Base-by-base conservation (phyloP, 2,113 vertebrate genomes). In the Junco hyemalis region DNA sequence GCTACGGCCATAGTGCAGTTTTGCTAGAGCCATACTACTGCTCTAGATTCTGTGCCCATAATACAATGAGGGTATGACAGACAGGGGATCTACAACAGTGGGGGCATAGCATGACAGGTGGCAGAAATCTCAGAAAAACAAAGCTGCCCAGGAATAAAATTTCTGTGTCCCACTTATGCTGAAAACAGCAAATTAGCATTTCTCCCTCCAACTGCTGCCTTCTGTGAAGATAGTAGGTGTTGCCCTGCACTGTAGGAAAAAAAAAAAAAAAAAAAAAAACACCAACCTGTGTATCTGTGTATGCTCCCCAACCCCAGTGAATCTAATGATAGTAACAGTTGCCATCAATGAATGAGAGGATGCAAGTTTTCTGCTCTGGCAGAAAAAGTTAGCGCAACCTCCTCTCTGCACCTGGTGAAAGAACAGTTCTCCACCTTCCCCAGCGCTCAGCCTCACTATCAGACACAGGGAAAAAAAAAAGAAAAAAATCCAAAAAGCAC, bases 61-160 rank as follows among this genome's bases (percentile, higher is more conserved):
- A 12, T 51, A 48, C 0, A 1, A 40, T 2, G 1, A 63, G 23
- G 12, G 17, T 2, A 0, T 24, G 35, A 69, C 50, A 88, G 57
- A 45, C 6, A 2, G 22, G 28, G 9, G 3, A 20, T 28, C 57
- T 66, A 7, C 18, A 72, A 15, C 42, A 59, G 12, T 9, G 5
- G 42, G 14, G 4, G 77, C 31, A 44, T n/a, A 74, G 9, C 44
- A 16, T 9, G 18, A 51, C 38, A 76, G 9, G 33, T 14, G 28
- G 50, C 71, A 96, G 53, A 91, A 81, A 36, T 26, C 48, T 64
- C 44, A 61, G 47, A 73, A 73, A 3, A 76, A 73, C 24, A 81
- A 82, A 88, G 21, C 26, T 81, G 26, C 68, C 54, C 5, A 8
- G 56, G 57, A 81, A 83, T 10, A 71, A 14, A 1, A 0, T 6